Evolutionary conservation across 1,140 invertebrate genomes (phyloP), one percentile per base, ranked within the genome.

Genomic region (Samia ricini): DNA sequence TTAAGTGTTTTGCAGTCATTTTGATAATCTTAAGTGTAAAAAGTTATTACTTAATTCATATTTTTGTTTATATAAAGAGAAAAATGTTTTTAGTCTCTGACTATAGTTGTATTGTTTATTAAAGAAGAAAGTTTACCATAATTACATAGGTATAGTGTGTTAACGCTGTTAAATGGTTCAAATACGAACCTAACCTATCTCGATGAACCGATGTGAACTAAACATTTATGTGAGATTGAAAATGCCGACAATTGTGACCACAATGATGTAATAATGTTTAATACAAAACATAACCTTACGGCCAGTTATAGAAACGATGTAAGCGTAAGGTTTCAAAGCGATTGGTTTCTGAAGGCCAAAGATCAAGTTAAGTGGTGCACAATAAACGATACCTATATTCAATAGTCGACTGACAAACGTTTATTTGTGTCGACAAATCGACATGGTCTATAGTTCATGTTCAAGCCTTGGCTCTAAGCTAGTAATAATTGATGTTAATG

Each of bases 171-270:
- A 42, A 42, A 42, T 15, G 1, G 26, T 15, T 42, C 4, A 42
- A 42, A 12, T 1, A 42, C 15, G n/a, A n/a, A n/a, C 10, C n/a
- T 15, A 42, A 12, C 60, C 62, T 65, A 60, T 57, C 60, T 29
- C 51, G 51, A 36, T 60, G 60, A 68, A 57, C 58, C 54, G 56
- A 23, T 59, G 12, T 42, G 12, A 42, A 42, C 33, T 42, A 42
- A 15, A 10, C 33, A 7, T 60, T 29, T 51, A 50, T 10, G 58
- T 29, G 51, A 51, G 50, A 24, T 59, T 52, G 29, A 10, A n/a
- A 26, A 61, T 56, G 42, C 19, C 49, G 18, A 54, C 54, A 61
- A 54, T n/a, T 50, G 60, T 54, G 29, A 36, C 29, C 49, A 62
- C 48, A 56, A 23, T 57, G 52, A 49, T 48, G 29, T 50, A 56